A percentile compares a stretch with the other conserved stretches of the same genome.
Evolutionary conservation across 2,797 vertebrate species (phyloP).

Genomic region (Gobionotothen gibberifrons): DNA sequence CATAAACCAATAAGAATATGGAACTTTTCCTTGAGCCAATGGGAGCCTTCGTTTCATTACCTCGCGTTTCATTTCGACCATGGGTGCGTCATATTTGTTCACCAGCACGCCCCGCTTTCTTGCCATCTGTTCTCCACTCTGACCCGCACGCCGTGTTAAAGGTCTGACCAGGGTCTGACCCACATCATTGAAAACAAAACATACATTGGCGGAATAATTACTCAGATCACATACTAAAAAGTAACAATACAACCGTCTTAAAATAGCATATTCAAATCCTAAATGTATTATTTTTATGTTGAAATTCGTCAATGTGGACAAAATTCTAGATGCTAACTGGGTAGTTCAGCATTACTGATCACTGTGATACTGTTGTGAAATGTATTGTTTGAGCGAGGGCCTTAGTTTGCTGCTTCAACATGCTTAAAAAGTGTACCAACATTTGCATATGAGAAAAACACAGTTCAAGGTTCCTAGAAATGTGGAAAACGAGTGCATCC

Average conservation of each 20-base stretch:
- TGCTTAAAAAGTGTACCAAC: not conserved
- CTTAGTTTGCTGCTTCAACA: not conserved
- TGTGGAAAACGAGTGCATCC: slow-evolving; percentile 54
- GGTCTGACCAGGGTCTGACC: not conserved
- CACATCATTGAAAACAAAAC: not conserved
- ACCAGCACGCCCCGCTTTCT: slow-evolving; percentile 18
- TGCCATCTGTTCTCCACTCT: not conserved
- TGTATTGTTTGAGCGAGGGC: not conserved
- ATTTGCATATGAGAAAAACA: not conserved
- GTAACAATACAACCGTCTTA: no score
- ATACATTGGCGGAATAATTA: no score
- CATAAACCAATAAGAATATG: slow-evolving; percentile 39
- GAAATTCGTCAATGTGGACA: no score
- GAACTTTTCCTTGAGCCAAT: slow-evolving; percentile 58
- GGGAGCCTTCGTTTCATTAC: slow-evolving; percentile 49
- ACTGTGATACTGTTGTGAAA: not conserved
- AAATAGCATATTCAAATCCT: no score
- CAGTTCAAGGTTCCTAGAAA: fast-evolving
- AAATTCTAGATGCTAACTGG: no score
- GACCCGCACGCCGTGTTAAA: not conserved
- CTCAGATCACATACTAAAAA: no score
- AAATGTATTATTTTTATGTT: no score
- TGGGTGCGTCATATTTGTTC: slow-evolving; percentile 28
- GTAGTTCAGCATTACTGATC: no score
- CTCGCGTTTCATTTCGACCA: slow-evolving; percentile 1